phyloP scores from a whole-genome alignment of 2,113 vertebrate species.

The Tragelaphus imberbis region DNA sequence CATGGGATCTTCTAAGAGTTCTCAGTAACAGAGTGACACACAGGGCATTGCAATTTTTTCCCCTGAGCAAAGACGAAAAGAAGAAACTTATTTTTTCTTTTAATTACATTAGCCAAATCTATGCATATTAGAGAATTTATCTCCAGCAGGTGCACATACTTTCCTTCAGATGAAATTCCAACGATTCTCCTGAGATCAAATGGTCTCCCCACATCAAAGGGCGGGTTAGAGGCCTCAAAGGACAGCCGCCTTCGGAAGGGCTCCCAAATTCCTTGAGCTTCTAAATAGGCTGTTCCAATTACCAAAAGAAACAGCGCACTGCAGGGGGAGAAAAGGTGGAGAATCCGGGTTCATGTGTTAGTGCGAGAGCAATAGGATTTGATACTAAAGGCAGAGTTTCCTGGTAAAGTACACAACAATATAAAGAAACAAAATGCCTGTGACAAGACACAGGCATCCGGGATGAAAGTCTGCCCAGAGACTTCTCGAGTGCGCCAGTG shows the following conservation, averaged over 20 bases:
- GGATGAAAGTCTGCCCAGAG: neutral
- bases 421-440: neutral
- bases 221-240: conserved; percentile 90
- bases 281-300: conserved; percentile 94
- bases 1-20: neutral
- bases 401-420: neutral
- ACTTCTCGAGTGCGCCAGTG: neutral
- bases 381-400: conserved; percentile 18
- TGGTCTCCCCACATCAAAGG: conserved; percentile 92
- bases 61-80: neutral
- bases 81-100: neutral
- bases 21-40: neutral
- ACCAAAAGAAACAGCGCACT: conserved; percentile 96
- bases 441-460: neutral
- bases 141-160: conserved; percentile 82
- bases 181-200: conserved; percentile 99
- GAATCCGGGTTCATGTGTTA: conserved; percentile 40
- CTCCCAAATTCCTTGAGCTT: conserved; percentile 99
- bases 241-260: conserved; percentile 94
- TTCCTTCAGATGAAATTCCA: conserved; percentile 93
- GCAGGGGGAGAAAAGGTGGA: conserved; percentile 57
- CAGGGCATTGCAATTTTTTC: neutral
- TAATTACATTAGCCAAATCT: neutral
- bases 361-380: neutral
- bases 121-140: neutral